Evolutionary conservation across 1,140 invertebrate species (phyloP).

Genomic region (Aradophagus sp.): DNA sequence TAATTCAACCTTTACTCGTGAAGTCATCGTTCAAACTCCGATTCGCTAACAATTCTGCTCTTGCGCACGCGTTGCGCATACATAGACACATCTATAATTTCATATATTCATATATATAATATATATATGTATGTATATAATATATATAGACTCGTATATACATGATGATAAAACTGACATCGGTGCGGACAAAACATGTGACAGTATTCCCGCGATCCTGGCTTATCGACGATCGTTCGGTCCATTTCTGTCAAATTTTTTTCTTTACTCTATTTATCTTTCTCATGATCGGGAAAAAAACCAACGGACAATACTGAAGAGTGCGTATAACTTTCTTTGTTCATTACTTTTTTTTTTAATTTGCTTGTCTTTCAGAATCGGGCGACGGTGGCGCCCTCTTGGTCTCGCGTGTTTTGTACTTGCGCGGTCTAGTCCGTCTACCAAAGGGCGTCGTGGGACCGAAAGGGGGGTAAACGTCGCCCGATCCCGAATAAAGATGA

Average conservation of each 20-base stretch:
- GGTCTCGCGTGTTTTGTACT: slow-evolving; percentile 35
- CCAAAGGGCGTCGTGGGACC: slow-evolving; percentile 16
- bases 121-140: slow-evolving; percentile 25
- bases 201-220: slow-evolving; percentile 57
- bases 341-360: slow-evolving; percentile 18
- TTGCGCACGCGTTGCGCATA: slow-evolving; percentile 41
- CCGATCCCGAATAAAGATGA: slow-evolving; percentile 1
- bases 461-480: not conserved
- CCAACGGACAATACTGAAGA: slow-evolving; percentile 47
- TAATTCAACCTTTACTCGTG: slow-evolving; percentile 15
- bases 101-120: slow-evolving; percentile 33
- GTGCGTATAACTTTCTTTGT: slow-evolving; percentile 25
- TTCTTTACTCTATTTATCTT: slow-evolving; percentile 13
- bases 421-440: slow-evolving; percentile 34
- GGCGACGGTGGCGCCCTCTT: slow-evolving; percentile 11
- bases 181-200: slow-evolving; percentile 61
- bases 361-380: slow-evolving; percentile 4
- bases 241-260: slow-evolving; percentile 32
- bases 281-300: slow-evolving; percentile 25
- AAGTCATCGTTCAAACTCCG: slow-evolving; percentile 28
- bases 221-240: slow-evolving; percentile 46
- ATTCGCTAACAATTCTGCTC: slow-evolving; percentile 33
- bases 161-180: slow-evolving; percentile 57
- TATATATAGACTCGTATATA: slow-evolving; percentile 60
- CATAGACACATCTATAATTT: slow-evolving; percentile 51